These are phyloP conservation scores for Drosophila maculinotata DNA, from an alignment of 2,888 invertebrate species.

Conservation along the genomic window DNA sequence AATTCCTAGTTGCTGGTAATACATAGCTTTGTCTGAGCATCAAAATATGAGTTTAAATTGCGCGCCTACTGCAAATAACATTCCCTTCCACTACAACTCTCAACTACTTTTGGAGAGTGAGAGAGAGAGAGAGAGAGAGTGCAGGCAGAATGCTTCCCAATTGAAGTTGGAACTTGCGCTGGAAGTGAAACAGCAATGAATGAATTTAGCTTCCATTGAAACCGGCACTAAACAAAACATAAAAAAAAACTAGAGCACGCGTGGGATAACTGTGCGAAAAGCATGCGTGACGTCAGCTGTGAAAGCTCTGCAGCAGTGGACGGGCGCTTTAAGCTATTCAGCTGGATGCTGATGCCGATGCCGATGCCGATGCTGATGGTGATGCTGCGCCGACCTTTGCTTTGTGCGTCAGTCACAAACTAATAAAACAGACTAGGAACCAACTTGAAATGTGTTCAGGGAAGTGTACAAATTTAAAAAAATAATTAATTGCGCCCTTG, in stretches of 20 bases:
- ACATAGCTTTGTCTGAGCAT: too few species aligned
- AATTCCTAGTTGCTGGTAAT: too few species aligned
- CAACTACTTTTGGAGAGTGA: not conserved
- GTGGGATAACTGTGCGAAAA: not conserved
- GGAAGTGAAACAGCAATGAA: slow-evolving; percentile 51
- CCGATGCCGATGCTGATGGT: too few species aligned
- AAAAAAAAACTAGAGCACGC: slow-evolving; percentile 2
- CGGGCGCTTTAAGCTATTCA: not conserved
- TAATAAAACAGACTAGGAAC: not conserved
- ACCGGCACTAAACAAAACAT: slow-evolving; percentile 14
- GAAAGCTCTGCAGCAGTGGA: slow-evolving; percentile 2
- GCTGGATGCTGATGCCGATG: not conserved
- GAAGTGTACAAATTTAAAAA: too few species aligned
- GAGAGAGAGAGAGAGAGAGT: not conserved
- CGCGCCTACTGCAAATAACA: slow-evolving; percentile 30
- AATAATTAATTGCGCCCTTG: too few species aligned
- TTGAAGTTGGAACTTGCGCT: slow-evolving; percentile 49
- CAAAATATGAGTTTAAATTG: not conserved
- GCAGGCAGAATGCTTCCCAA: slow-evolving; percentile 23
- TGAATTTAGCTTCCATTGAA: slow-evolving; percentile 47
- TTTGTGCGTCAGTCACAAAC: slow-evolving; percentile 33
- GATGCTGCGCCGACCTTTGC: slow-evolving; percentile 35
- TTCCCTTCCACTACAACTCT: slow-evolving; percentile 4
- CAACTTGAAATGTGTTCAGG: too few species aligned
- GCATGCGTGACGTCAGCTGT: slow-evolving; percentile 42